These are phyloP conservation scores for Carassius auratus DNA, from an alignment of 2,113 vertebrate species.

Conservation along the genomic window DNA sequence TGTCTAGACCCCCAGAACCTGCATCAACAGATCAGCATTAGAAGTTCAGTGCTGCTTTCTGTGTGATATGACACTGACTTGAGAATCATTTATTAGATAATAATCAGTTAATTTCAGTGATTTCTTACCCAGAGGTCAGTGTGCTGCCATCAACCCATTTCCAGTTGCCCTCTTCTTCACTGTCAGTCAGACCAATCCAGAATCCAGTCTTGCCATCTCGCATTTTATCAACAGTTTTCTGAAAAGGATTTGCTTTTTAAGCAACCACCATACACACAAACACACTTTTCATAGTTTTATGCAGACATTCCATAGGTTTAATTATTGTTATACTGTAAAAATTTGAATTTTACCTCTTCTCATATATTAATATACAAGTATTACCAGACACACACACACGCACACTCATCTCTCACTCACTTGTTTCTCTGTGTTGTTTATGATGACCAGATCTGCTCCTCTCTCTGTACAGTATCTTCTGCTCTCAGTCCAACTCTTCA, in stretches of 20 bases:
- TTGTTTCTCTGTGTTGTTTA: background rate
- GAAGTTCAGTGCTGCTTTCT: background rate
- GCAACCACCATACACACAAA: no score
- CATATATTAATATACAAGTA: background rate
- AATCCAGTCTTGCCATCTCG: no score
- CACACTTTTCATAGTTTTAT: background rate
- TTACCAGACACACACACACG: background rate
- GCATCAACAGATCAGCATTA: background rate
- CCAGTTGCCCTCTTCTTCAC: background rate
- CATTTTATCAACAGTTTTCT: background rate
- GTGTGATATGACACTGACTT: background rate
- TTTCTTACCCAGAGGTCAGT: background rate
- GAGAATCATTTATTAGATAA: conserved; percentile 1
- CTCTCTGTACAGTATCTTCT: background rate
- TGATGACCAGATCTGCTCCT: conserved; percentile 1
- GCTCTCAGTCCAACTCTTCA: background rate
- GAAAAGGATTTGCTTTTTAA: background rate
- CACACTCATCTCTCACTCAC: background rate
- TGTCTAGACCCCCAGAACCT: background rate
- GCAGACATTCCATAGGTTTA: background rate
- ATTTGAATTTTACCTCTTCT: no score
- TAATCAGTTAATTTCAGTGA: background rate
- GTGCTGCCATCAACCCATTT: background rate
- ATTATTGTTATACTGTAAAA: background rate
- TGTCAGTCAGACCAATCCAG: background rate